Conservation (phyloP, 2,797 vertebrate genomes). For the Onychomys torridus region DNA sequence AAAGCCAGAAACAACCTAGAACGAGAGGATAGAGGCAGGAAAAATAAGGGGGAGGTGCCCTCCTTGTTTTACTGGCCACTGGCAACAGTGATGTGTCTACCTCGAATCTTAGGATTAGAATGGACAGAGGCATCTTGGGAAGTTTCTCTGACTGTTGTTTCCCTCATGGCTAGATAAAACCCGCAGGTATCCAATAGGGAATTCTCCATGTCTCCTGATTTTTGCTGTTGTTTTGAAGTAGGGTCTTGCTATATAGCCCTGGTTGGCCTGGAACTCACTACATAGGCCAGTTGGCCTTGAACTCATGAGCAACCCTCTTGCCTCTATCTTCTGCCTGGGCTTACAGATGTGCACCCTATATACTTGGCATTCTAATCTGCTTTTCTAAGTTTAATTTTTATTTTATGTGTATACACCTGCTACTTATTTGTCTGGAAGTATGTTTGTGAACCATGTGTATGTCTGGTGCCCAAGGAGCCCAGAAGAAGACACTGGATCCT, state of each 20-base stretch:
- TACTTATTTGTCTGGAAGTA: not conserved
- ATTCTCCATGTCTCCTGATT: slow-evolving; percentile 2
- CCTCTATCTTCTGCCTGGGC: not conserved
- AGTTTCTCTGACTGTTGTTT: not conserved
- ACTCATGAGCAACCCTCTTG: not conserved
- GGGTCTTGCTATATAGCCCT: not conserved
- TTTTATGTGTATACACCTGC: not conserved
- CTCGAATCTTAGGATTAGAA: not conserved
- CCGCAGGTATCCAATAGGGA: not conserved
- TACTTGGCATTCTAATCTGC: not conserved
- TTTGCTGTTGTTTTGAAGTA: not conserved
- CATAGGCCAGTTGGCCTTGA: not conserved
- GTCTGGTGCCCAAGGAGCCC: not conserved
- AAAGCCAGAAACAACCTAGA: not conserved
- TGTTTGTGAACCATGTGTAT: not conserved
- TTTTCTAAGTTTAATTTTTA: not conserved
- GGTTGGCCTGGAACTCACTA: not conserved
- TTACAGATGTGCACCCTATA: not conserved
- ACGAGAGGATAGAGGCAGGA: not conserved
- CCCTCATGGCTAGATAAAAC: not conserved
- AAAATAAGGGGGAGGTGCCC: not conserved
- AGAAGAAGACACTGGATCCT: not conserved
- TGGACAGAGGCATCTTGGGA: not conserved
- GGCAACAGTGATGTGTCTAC: not conserved
- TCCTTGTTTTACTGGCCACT: not conserved